Base-by-base conservation (phyloP, 2,113 vertebrate genomes). In the Ophthalmolycus amberensis region DNA sequence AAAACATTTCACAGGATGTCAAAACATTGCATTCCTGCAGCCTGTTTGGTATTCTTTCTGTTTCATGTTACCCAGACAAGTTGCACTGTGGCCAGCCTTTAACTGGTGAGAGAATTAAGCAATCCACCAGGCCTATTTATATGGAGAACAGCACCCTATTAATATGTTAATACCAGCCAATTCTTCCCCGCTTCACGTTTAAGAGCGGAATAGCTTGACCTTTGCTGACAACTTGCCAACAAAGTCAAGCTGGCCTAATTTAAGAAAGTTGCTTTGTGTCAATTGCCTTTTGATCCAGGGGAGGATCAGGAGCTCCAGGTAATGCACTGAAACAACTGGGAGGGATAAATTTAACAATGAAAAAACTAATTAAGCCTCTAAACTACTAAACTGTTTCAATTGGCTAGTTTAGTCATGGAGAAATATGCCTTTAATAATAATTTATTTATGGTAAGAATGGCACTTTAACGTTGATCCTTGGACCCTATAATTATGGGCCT, bases 81-180 rank as follows among this genome's bases (percentile, higher is more conserved):
- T 82, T 89, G 76, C 80, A 87, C 80, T 85, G 79, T 75, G 86
- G 60, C 78, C 91, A 90, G 93, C 93, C 94, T 95, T 94, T 93
- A 83, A 81, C 85, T 77, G 70, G 80, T 68, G 9, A 76, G 87
- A 85, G 88, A 90, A 92, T 87, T 88, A 81, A 92, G 72, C 85
- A 44, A 76, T 85, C 84, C 81, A 84, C 66, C 14, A 70, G 78
- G 72, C 84, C 86, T 85, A 90, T 92, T 94, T 90, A 90, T 91
- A 88, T 88, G 83, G 69, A 88, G 75, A 90, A 68, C 84, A 85
- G 84, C 38, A 82, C 71, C 88, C 90, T 82, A 88, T 94, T 92
- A 93, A 92, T 92, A 93, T 93, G 93, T 80, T 93, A 93, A 92
- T 93, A 83, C 74, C 71, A 87, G 76, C 64, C 84, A 78, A 82